Conservation (phyloP, 2,113 vertebrate species). For the Prionailurus viverrinus region DNA sequence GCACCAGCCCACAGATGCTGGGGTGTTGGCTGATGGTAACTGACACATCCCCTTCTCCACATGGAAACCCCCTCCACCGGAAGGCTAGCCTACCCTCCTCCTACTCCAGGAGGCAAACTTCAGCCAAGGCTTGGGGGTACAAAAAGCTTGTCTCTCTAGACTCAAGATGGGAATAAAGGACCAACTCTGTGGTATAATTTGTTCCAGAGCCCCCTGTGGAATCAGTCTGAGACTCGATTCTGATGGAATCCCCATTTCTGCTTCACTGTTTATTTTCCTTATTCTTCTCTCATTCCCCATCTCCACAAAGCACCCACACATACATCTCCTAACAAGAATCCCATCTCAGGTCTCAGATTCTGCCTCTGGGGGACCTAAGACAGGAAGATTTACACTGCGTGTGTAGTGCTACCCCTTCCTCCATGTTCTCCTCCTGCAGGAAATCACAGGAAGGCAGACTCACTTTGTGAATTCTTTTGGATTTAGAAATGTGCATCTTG, state of each 20-base stretch:
- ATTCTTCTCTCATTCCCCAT: background rate
- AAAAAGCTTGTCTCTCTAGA: background rate
- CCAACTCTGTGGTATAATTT: background rate
- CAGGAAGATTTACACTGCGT: background rate
- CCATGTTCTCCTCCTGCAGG: accelerated
- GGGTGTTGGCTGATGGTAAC: background rate
- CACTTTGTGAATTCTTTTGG: background rate
- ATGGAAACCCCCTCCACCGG: background rate
- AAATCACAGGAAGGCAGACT: background rate
- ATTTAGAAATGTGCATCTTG: background rate
- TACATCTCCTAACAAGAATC: background rate
- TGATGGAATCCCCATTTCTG: background rate
- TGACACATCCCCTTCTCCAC: background rate
- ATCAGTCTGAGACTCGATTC: background rate
- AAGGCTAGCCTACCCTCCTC: background rate
- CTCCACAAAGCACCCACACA: background rate
- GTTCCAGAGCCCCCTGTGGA: accelerated
- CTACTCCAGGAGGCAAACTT: background rate
- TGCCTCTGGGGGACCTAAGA: background rate
- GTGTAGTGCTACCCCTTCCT: too few relatives aligned
- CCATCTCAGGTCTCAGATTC: background rate
- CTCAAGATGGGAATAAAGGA: background rate
- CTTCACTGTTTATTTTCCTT: background rate
- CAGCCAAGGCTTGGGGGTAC: accelerated
- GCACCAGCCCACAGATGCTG: too few relatives aligned